phyloP scores from a whole-genome alignment of 2,888 invertebrate genomes.

The Petrolisthes manimaculis region DNA sequence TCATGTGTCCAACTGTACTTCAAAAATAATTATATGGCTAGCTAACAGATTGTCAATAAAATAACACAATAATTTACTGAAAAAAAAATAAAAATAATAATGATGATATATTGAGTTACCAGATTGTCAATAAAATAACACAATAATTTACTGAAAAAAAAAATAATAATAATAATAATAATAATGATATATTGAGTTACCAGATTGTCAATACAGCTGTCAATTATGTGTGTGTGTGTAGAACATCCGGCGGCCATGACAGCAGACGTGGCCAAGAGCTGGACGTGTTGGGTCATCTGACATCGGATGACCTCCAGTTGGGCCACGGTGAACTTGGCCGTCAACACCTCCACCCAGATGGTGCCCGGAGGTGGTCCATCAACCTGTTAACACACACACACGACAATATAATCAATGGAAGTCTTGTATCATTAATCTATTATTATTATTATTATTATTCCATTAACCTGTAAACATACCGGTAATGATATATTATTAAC shows the following conservation, averaged over 20 bases:
- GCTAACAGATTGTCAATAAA: too few species aligned
- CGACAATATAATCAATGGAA: background rate
- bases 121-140: too few species aligned
- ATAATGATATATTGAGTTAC: slow-evolving; percentile 8
- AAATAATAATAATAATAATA: background rate
- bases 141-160: background rate
- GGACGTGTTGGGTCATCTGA: slow-evolving; percentile 86
- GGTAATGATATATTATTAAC: too few species aligned
- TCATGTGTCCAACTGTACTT: too few species aligned
- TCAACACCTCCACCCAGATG: slow-evolving; percentile 48
- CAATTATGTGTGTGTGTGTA: slow-evolving; percentile 7
- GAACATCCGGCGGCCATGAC: slow-evolving; percentile 63
- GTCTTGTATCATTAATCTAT: background rate
- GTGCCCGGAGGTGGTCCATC: slow-evolving; percentile 13
- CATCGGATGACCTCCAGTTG: slow-evolving; percentile 78
- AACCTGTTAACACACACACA: background rate
- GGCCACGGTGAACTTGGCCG: slow-evolving; percentile 52
- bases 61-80: too few species aligned
- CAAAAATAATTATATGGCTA: too few species aligned
- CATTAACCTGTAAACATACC: too few species aligned
- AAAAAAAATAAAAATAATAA: too few species aligned
- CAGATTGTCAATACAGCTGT: slow-evolving; percentile 1
- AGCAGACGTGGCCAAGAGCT: slow-evolving; percentile 76
- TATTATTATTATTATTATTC: slow-evolving; percentile 7
- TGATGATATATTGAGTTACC: too few species aligned